Percentiles rank a stretch among this genome's conserved stretches.
Evolutionary conservation across 1,140 invertebrate species (phyloP).

Genomic region (Oscheius sp.): DNA sequence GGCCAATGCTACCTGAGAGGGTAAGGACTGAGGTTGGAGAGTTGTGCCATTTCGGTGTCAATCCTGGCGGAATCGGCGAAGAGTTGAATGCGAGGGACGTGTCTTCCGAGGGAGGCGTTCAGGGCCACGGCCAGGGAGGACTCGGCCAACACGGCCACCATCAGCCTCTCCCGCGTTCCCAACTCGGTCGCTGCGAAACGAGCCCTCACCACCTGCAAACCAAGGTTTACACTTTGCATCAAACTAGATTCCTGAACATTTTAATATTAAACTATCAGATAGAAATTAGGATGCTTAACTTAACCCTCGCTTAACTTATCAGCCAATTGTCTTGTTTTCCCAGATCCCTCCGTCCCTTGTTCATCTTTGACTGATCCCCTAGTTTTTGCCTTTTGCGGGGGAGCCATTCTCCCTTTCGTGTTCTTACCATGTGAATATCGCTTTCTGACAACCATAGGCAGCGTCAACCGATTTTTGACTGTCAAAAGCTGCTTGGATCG

Average conservation of each 20-base stretch:
- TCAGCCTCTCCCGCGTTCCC: constrained; percentile 54
- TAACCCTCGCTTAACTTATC: too few relatives aligned
- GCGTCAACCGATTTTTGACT: too few relatives aligned
- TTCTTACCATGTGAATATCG: too few relatives aligned
- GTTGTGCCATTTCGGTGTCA: constrained; percentile 40
- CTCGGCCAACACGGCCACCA: constrained; percentile 55
- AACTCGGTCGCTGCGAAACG: constrained; percentile 60
- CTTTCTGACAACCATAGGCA: too few relatives aligned
- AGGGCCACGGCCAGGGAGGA: constrained; percentile 48
- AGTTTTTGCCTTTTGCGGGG: too few relatives aligned
- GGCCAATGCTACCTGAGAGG: not conserved
- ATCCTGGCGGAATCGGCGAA: constrained; percentile 51
- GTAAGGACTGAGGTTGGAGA: constrained; percentile 47
- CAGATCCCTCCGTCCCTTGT: too few relatives aligned
- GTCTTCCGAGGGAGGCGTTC: constrained; percentile 47
- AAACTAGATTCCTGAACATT: constrained; percentile 9
- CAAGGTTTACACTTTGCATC: not conserved
- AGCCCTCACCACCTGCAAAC: constrained; percentile 41
- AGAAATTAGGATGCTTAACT: too few relatives aligned
- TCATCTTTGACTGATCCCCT: too few relatives aligned
- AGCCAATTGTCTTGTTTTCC: too few relatives aligned
- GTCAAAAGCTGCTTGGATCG: too few relatives aligned
- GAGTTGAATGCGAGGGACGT: constrained; percentile 50
- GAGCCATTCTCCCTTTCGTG: too few relatives aligned
- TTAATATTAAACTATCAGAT: constrained; percentile 22